Percentiles rank a stretch among this genome's conserved stretches.
Conservation (phyloP, 1,140 invertebrate genomes). For the Calephelis nemesis region DNA sequence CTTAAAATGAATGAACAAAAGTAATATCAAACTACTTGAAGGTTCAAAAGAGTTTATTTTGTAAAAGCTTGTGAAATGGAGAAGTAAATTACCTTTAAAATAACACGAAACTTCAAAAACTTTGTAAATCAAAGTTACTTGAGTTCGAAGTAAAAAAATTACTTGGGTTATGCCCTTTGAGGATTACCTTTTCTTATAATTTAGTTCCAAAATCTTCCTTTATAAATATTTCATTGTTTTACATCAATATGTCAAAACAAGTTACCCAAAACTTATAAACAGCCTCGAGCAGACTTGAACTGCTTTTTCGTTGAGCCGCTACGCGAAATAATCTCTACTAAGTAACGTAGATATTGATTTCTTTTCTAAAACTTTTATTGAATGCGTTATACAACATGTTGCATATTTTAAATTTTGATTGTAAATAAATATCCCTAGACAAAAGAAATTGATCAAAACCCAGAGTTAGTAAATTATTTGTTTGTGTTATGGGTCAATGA, state of each 20-base stretch:
- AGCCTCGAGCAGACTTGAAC: background rate
- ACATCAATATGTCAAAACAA: conserved; percentile 26
- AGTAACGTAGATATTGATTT: background rate
- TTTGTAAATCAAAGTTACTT: conserved; percentile 9
- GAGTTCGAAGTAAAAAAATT: conserved; percentile 13
- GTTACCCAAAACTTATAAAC: conserved; percentile 17
- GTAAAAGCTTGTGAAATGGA: background rate
- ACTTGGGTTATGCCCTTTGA: conserved; percentile 6
- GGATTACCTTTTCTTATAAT: conserved; percentile 20
- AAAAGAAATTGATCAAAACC: too few species aligned
- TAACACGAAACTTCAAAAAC: conserved; percentile 4
- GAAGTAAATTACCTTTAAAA: conserved; percentile 8
- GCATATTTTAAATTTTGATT: too few species aligned
- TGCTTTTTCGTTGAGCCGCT: conserved; percentile 19
- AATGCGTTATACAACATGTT: too few species aligned
- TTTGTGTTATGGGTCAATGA: too few species aligned
- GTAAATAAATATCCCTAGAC: too few species aligned
- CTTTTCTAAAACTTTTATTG: background rate
- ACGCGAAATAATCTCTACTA: background rate
- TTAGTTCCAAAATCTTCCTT: conserved; percentile 17
- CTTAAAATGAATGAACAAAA: conserved; percentile 10
- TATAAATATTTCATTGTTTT: conserved; percentile 23
- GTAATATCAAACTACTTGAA: conserved; percentile 9
- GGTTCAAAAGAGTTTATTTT: conserved; percentile 7
- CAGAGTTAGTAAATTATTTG: too few species aligned